Conservation (phyloP, 2,797 vertebrate genomes). For the Taenioides sp. region DNA sequence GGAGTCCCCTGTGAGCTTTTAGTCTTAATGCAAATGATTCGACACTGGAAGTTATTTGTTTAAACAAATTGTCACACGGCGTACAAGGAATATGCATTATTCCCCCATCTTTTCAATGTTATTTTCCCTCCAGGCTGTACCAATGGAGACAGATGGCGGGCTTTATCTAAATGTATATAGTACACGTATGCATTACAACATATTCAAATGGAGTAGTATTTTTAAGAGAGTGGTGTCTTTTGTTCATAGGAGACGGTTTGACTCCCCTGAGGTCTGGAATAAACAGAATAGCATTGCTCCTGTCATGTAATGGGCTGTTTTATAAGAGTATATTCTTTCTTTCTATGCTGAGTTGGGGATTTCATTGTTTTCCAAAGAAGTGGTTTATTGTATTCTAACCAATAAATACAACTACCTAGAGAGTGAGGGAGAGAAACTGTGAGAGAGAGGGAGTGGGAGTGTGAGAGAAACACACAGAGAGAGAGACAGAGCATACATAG, state of each 20-base stretch:
- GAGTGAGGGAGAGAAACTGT: no score
- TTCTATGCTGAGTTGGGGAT: not conserved
- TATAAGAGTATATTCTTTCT: not conserved
- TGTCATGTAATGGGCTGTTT: conserved; percentile 4
- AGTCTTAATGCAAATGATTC: conserved; percentile 60
- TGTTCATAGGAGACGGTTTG: not conserved
- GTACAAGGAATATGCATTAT: conserved; percentile 28
- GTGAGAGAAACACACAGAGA: no score
- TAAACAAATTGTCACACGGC: conserved; percentile 43
- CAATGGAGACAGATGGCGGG: conserved; percentile 24
- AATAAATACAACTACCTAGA: not conserved
- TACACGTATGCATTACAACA: not conserved
- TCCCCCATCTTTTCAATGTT: conserved; percentile 2
- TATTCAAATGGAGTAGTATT: conserved; percentile 8
- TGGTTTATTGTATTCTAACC: conserved; percentile 1
- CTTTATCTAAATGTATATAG: conserved; percentile 9
- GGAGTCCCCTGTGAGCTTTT: conserved; percentile 46
- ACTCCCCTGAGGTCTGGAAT: not conserved
- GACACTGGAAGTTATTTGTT: conserved; percentile 61
- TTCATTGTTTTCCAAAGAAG: conserved; percentile 6
- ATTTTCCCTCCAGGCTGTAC: conserved; percentile 38
- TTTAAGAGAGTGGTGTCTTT: not conserved
- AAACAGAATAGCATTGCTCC: not conserved
- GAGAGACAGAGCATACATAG: no score
- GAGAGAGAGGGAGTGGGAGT: no score